Conservation (phyloP, 2,888 invertebrate species). For the Nephrocerus scutellatus region DNA sequence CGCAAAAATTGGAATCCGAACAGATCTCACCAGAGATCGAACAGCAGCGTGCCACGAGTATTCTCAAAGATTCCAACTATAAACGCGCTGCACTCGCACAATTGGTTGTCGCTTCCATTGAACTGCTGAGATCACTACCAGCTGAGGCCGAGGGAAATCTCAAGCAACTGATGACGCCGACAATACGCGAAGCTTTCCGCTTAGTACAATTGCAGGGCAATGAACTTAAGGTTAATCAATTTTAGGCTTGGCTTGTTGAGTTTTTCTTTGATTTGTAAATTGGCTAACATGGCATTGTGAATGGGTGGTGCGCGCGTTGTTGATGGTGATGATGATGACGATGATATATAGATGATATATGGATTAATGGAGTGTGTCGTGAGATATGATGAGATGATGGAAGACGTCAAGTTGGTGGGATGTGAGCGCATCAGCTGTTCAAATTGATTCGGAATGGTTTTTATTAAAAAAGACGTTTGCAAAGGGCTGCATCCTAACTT, state of each 20-base stretch:
- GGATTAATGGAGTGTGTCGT: too few species aligned
- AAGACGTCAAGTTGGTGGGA: too few species aligned
- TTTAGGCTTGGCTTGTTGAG: slow-evolving; percentile 46
- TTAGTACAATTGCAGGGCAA: slow-evolving; percentile 48
- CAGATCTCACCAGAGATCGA: slow-evolving; percentile 77
- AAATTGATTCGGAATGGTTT: too few species aligned
- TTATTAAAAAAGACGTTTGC: too few species aligned
- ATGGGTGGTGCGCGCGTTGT: too few species aligned
- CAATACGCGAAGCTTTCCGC: slow-evolving; percentile 47
- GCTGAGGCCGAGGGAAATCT: slow-evolving; percentile 53
- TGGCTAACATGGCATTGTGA: too few species aligned
- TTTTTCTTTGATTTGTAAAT: slow-evolving; percentile 43
- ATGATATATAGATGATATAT: too few species aligned
- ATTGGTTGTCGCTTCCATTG: slow-evolving; percentile 76
- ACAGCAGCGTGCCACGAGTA: slow-evolving; percentile 71
- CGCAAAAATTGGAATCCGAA: slow-evolving; percentile 48
- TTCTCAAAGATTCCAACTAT: slow-evolving; percentile 82
- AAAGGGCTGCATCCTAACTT: too few species aligned
- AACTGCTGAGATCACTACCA: slow-evolving; percentile 62
- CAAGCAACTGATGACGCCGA: slow-evolving; percentile 46
- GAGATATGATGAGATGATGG: too few species aligned
- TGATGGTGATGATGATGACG: too few species aligned
- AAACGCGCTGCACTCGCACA: slow-evolving; percentile 78
- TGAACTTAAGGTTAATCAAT: slow-evolving; percentile 46
- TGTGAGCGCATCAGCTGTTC: too few species aligned